A percentile compares a stretch with the other conserved stretches of the same genome.
These are phyloP conservation scores for Lithobius niger DNA, from an alignment of 1,140 invertebrate genomes.

Conservation along the genomic window DNA sequence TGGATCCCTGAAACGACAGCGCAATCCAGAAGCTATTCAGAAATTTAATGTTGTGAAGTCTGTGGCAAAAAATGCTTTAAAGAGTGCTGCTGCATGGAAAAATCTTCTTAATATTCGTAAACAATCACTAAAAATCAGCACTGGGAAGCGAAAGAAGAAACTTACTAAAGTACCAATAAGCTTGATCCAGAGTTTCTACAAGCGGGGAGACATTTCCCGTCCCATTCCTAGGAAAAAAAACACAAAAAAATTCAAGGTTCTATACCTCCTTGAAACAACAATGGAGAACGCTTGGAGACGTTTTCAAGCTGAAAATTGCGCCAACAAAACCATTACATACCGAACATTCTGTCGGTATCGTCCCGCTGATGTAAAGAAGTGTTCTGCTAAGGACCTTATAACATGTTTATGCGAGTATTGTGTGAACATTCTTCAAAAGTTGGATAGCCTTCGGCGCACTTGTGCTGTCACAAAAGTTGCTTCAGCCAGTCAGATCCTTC, in stretches of 20 bases:
- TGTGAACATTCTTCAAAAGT: background rate
- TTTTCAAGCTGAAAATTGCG: background rate
- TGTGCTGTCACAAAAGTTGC: background rate
- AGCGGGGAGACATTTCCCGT: background rate
- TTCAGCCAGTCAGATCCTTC: no score
- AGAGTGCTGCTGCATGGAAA: background rate
- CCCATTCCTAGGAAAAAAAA: background rate
- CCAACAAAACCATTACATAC: background rate
- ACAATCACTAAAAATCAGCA: background rate
- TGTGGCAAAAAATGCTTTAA: background rate
- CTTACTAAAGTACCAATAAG: background rate
- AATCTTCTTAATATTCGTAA: background rate
- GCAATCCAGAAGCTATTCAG: background rate
- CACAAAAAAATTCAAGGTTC: background rate
- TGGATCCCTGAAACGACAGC: background rate
- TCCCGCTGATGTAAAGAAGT: background rate
- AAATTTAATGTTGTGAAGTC: background rate
- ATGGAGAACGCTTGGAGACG: background rate
- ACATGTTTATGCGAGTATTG: background rate
- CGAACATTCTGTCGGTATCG: background rate
- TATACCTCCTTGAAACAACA: no score
- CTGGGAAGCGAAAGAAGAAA: background rate
- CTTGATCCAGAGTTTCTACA: background rate
- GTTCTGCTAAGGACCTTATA: background rate
- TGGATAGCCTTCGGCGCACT: background rate